Evolutionary conservation across 2,113 vertebrate species (phyloP), one percentile per base, ranked within the genome.

Genomic region (Cebidichthys violaceus): DNA sequence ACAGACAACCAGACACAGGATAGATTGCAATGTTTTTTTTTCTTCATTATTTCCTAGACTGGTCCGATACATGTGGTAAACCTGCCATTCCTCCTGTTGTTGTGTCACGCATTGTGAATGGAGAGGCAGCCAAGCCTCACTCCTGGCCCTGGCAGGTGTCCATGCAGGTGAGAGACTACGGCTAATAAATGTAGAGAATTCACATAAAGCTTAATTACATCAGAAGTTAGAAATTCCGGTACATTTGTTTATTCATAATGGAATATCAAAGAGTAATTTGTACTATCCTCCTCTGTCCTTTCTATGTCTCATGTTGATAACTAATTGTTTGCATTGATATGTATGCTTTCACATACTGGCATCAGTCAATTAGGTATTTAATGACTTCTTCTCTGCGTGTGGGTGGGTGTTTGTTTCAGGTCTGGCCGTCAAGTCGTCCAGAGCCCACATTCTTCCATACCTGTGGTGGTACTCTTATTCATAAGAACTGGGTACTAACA

Each of bases 131-230:
- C 82, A 89, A 2, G 68, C 82, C 95, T 9, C 93, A 96, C 86
- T 95, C 94, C 70, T 96, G 95, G 94, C 95, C 94, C 62, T 96
- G 95, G 94, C 95, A 96, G 69, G 95, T 95, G 70, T 96, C 95
- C 89, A 95, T 96, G 95, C 95, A 96, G 94, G 95, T 95, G 90
- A 86, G 79, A 70, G 54, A 41, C 66, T 76, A 2, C 22, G 11
- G 4, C 50, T n/a, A 66, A 62, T 43, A 35, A 27, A n/a, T 45
- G 20, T 15, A 41, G 27, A 59, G 24, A 24, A 61, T 11, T 55
- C 27, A 59, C 39, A 50, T 2, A 10, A 7, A 71, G 14, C 70
- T 66, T 45, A 22, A 50, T 61, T 54, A 71, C 31, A 61, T 6
- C 6, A 35, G 0, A 37, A 39, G 24, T 65, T 20, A 54, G 4